Evolutionary conservation across 2,888 invertebrate genomes (phyloP), one percentile per base, ranked within the genome.

Genomic region (Yponomeuta cagnagella): DNA sequence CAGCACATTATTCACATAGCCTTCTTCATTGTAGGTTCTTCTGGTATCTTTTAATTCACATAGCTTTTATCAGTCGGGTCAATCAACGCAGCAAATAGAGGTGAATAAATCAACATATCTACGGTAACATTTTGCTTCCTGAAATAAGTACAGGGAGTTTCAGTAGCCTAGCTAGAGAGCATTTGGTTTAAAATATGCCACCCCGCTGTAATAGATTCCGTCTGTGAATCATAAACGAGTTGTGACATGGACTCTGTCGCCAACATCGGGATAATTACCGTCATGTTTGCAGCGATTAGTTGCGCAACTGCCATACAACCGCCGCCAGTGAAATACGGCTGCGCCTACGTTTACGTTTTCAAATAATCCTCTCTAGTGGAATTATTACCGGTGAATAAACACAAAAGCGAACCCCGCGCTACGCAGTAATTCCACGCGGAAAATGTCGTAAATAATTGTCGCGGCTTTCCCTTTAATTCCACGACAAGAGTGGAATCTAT

Each of bases 351-450:
- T 87, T 84, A 84, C 84, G 84, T 85, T 87, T 84, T 81, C 84
- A 82, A 87, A 88, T 89, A 87, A 87, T 89, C 84, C 84, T 80
- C 82, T 78, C 79, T 77, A 77, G 82, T 79, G 63, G 83, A 86
- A 88, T 89, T 87, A 89, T 88, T 86, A 86, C 83, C 85, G 82
- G 83, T 82, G 86, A 87, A 87, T 89, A 86, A 83, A 87, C 85
- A 86, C 85, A 87, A 89, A 87, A 84, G 84, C 68, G 43, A 48
- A 69, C 33, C 31, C 10, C 43, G 63, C 33, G 48, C 58, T 66
- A 33, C 75, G 79, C 80, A 80, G 82, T 86, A 87, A 89, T 84
- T 85, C 82, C 81, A 80, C 80, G 77, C 82, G 78, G 82, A 82
- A 82, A 84, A 81, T 78, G 82, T 83, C 83, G 81, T 88, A 87